Conservation (phyloP, 2,888 invertebrate genomes). For the Thymelicus acteon region DNA sequence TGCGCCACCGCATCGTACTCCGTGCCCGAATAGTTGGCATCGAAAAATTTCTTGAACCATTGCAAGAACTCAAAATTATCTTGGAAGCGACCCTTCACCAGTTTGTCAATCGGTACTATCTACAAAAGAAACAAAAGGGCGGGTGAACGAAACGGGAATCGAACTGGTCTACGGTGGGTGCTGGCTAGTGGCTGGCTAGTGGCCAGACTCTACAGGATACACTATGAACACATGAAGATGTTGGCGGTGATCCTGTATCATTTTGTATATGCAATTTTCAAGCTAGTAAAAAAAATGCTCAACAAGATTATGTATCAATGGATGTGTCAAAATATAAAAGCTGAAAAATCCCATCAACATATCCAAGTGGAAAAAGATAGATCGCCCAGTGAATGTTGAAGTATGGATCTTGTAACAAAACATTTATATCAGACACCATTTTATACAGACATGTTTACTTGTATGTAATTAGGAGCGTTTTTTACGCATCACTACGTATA, state of each 20-base stretch:
- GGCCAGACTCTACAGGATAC: constrained; percentile 32
- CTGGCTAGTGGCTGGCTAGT: constrained; percentile 52
- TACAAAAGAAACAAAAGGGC: constrained; percentile 83
- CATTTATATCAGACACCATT: not conserved
- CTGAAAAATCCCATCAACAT: constrained; percentile 15
- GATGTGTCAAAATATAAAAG: not conserved
- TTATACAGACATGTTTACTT: too few relatives aligned
- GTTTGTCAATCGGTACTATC: constrained; percentile 99
- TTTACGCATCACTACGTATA: too few relatives aligned
- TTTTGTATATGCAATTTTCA: too few relatives aligned
- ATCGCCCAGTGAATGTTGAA: not conserved
- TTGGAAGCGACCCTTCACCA: constrained; percentile 99
- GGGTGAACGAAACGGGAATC: constrained; percentile 66
- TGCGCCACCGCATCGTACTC: constrained; percentile 95
- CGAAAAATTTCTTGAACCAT: constrained; percentile 99
- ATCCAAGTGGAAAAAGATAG: constrained; percentile 11
- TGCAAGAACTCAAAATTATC: constrained; percentile 99
- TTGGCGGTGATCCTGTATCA: constrained; percentile 1
- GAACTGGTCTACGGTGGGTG: constrained; percentile 55
- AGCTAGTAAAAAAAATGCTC: too few relatives aligned
- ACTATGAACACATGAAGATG: constrained; percentile 53
- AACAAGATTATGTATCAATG: not conserved
- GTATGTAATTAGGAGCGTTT: too few relatives aligned
- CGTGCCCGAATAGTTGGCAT: constrained; percentile 98
- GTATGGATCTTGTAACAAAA: not conserved